Evolutionary conservation across 1,140 invertebrate genomes (phyloP), one percentile per base, ranked within the genome.

Genomic region (Bombyx mori): DNA sequence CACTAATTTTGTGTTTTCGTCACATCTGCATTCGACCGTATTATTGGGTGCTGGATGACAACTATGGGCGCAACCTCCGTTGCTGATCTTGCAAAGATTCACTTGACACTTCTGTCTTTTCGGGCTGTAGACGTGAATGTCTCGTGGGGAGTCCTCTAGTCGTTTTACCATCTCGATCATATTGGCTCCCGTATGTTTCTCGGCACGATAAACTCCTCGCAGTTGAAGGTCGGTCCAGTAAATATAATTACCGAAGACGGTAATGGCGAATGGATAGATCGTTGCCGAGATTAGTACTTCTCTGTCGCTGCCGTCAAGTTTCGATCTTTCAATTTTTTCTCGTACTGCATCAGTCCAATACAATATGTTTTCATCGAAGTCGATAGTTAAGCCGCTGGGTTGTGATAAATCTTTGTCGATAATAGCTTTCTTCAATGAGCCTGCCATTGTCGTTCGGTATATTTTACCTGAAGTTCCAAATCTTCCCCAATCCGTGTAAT

Each of bases 261-360:
- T 97, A 9, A 99, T 96, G 0, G 97, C 97, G 80, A 98, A 99
- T 7, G 97, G 97, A 90, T 99, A 98, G 60, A 98, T 98, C 0
- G 97, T 98, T 0, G 96, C 96, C 0, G 93, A 92, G 50, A 98
- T 92, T 0, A 98, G 81, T 3, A 96, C 89, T 85, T 96, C 91
- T 6, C 93, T 79, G 45, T 92, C 91, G 10, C 90, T 91, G 3
- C 98, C 98, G 78, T 99, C 93, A 6, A 99, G 81, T 78, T 95
- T 93, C 0, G 96, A 95, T 18, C 97, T 88, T 89, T 99, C 98
- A 63, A 99, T 99, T 82, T 99, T 99, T 78, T 99, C 97, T 44
- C 96, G 89, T 0, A 98, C 95, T 0, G 98, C 97, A 86, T 99
- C 98, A 0, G 98, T 98, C 98, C 98, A 99, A 75, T 99, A 99